Conservation (phyloP, 1,140 invertebrate genomes). For the Orchesella cincta region DNA sequence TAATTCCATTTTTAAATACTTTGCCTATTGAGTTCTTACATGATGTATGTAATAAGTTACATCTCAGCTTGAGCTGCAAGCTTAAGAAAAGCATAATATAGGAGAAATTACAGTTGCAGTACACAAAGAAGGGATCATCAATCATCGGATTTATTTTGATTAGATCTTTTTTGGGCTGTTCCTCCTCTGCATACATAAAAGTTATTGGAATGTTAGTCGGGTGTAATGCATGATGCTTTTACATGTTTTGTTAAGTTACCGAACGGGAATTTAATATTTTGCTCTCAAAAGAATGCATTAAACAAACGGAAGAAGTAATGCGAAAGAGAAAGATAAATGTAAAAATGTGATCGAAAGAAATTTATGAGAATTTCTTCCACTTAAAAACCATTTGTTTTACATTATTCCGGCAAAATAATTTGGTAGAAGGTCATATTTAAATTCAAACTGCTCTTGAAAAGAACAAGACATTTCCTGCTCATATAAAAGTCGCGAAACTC, state of each 20-base stretch:
- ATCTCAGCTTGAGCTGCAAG: neutral
- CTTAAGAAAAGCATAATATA: neutral
- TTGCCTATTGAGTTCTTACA: neutral
- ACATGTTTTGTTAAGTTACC: neutral
- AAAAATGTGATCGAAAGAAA: too few species aligned
- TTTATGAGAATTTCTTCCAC: too few species aligned
- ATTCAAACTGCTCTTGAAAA: too few species aligned
- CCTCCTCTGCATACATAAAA: too few species aligned
- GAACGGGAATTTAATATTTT: neutral
- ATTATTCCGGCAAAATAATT: too few species aligned
- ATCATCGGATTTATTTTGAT: constrained; percentile 43
- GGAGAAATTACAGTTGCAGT: neutral
- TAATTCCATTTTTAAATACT: neutral
- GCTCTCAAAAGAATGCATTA: neutral
- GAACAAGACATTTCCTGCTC: too few species aligned
- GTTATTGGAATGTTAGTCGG: neutral
- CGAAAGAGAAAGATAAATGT: neutral
- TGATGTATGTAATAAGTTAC: neutral
- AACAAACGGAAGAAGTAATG: neutral
- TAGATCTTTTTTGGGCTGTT: constrained; percentile 38
- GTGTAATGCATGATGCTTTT: neutral
- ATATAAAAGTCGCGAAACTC: too few species aligned
- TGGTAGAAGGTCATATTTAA: too few species aligned
- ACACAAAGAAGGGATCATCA: constrained; percentile 35
- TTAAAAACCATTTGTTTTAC: too few species aligned